Percentiles rank a stretch among this genome's conserved stretches.
Evolutionary conservation across 2,888 invertebrate genomes (phyloP).

Genomic region (Drepana falcataria): DNA sequence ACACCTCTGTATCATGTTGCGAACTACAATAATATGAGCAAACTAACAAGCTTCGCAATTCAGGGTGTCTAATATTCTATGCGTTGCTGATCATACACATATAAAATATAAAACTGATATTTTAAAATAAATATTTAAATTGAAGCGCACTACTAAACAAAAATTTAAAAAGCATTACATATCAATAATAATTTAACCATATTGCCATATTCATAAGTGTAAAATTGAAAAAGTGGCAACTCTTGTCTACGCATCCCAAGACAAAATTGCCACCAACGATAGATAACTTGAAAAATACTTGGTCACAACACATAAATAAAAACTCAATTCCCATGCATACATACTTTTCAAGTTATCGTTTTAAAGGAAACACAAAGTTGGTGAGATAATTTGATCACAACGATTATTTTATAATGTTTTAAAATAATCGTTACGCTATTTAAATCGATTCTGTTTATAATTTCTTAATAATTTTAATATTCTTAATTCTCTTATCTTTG

Average conservation of each 20-base stretch:
- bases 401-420: too few relatives aligned
- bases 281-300: not conserved
- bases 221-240: conserved; percentile 7
- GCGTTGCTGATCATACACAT: conserved; percentile 67
- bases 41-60: conserved; percentile 51
- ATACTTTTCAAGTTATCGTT: not conserved
- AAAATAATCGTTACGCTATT: not conserved
- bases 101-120: conserved; percentile 47
- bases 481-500: too few relatives aligned
- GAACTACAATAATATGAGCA: conserved; percentile 55
- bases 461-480: too few relatives aligned
- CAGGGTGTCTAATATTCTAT: conserved; percentile 57
- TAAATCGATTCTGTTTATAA: not conserved
- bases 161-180: conserved; percentile 57
- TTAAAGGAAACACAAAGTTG: conserved; percentile 4
- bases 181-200: conserved; percentile 34
- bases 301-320: not conserved
- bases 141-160: conserved; percentile 64
- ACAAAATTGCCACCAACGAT: not conserved
- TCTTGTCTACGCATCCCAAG: not conserved
- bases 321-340: conserved; percentile 6
- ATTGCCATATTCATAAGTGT: conserved; percentile 20
- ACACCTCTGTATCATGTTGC: conserved; percentile 49
- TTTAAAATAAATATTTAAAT: conserved; percentile 47
- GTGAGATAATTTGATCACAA: not conserved